These are phyloP conservation scores for Lysiphlebus fabarum DNA, from an alignment of 1,140 invertebrate species.

Conservation along the genomic window DNA sequence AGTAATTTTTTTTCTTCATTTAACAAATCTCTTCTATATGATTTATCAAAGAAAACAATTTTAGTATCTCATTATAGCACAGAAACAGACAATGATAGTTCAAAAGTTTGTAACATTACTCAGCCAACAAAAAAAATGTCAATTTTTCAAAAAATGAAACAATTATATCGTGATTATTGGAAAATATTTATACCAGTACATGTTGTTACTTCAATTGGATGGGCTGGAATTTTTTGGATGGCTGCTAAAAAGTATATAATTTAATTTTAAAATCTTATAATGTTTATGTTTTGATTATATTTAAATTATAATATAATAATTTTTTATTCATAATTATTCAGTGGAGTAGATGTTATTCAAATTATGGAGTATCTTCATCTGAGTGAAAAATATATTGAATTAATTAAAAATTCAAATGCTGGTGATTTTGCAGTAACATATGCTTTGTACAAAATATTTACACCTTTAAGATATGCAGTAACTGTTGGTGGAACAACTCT, in stretches of 20 bases:
- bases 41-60: not conserved
- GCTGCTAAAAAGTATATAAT: constrained; percentile 79
- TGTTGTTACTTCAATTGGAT: constrained; percentile 76
- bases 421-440: constrained; percentile 87
- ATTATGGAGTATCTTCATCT: constrained; percentile 72
- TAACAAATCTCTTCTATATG: constrained; percentile 1
- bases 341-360: constrained; percentile 82
- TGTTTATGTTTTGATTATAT: not conserved
- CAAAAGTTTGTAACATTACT: too few relatives aligned
- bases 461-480: constrained; percentile 84
- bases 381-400: constrained; percentile 72
- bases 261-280: constrained; percentile 13
- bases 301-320: constrained; percentile 28
- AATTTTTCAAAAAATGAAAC: constrained; percentile 81
- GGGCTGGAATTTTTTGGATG: constrained; percentile 84
- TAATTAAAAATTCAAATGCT: constrained; percentile 71
- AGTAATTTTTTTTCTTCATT: not conserved
- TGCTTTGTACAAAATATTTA: constrained; percentile 86
- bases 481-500: constrained; percentile 72
- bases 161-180: constrained; percentile 92
- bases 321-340: constrained; percentile 49
- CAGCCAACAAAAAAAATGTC: constrained; percentile 52
- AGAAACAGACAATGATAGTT: not conserved
- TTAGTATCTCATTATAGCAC: constrained; percentile 2
- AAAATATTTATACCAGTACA: constrained; percentile 90